These are phyloP conservation scores for Tenebrio molitor DNA, from an alignment of 1,140 invertebrate species.

Conservation along the genomic window DNA sequence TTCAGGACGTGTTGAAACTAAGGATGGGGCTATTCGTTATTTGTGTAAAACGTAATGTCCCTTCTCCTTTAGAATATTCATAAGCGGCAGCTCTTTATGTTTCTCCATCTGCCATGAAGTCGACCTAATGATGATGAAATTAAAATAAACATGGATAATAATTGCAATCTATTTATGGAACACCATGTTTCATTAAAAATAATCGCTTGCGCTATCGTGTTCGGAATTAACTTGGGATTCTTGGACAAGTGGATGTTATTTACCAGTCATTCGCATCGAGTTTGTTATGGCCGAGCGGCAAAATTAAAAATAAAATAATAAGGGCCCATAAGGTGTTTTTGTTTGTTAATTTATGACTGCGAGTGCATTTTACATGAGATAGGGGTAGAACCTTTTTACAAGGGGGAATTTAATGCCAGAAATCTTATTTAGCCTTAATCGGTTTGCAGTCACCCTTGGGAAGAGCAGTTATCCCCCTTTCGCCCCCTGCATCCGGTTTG, in stretches of 20 bases:
- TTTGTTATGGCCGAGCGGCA: background rate
- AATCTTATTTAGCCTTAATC: constrained; percentile 34
- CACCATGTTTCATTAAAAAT: constrained; percentile 40
- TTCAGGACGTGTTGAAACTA: constrained; percentile 17
- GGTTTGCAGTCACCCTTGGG: constrained; percentile 27
- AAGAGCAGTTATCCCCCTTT: constrained; percentile 33
- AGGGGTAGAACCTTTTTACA: constrained; percentile 19
- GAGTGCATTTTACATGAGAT: constrained; percentile 2
- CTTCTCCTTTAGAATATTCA: constrained; percentile 31
- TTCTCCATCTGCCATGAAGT: constrained; percentile 33
- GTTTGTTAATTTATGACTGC: constrained; percentile 17
- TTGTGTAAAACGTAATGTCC: constrained; percentile 9
- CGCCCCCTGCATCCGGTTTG: constrained; percentile 11
- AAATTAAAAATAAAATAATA: constrained; percentile 38
- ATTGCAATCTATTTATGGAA: constrained; percentile 39
- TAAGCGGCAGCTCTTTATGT: constrained; percentile 31
- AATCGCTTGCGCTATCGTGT: constrained; percentile 37
- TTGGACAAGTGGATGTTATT: constrained; percentile 31
- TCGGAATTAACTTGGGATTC: constrained; percentile 36
- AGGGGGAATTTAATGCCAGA: constrained; percentile 32
- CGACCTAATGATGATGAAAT: constrained; percentile 37
- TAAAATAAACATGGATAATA: constrained; percentile 40
- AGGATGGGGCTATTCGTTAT: constrained; percentile 11
- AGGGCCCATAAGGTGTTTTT: background rate
- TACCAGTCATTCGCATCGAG: constrained; percentile 25